Percentiles rank a stretch among this genome's conserved stretches.
Evolutionary conservation across 2,797 vertebrate species (phyloP).

Genomic region (Lepus townsendii): DNA sequence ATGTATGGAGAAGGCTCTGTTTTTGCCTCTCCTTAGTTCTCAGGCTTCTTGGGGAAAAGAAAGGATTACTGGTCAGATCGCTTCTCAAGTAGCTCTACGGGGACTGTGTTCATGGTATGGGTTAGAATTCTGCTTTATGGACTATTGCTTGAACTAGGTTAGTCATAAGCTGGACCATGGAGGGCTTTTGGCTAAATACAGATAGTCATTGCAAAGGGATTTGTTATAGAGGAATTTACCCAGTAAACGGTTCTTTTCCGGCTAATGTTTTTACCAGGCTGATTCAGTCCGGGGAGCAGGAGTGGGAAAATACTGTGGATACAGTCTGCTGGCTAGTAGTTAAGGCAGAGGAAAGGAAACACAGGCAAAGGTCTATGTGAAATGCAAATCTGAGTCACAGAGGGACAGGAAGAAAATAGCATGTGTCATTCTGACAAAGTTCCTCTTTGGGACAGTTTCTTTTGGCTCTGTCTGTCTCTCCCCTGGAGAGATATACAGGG

Average conservation of each 20-base stretch:
- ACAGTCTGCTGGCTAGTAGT: constrained; percentile 46
- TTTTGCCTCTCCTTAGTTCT: constrained; percentile 70
- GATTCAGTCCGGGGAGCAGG: constrained; percentile 14
- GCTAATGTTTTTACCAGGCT: constrained; percentile 71
- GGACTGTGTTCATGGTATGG: not conserved
- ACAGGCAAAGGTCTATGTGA: constrained; percentile 77
- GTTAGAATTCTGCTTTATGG: constrained; percentile 39
- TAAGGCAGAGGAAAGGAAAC: constrained; percentile 72
- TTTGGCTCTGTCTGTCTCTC: constrained; percentile 55
- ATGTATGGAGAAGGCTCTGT: constrained; percentile 31
- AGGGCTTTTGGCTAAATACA: not conserved
- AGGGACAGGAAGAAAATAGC: constrained; percentile 72
- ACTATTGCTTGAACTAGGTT: not conserved
- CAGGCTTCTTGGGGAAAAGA: constrained; percentile 73
- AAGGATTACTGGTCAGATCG: constrained; percentile 70
- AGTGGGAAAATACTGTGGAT: constrained; percentile 66
- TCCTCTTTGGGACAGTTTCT: constrained; percentile 7
- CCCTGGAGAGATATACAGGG: constrained; percentile 11
- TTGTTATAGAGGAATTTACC: constrained; percentile 59
- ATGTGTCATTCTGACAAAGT: too few species aligned
- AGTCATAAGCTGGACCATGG: not conserved
- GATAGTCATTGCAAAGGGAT: constrained; percentile 38
- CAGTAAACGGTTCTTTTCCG: constrained; percentile 54
- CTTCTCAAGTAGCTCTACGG: constrained; percentile 50
- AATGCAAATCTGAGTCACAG: constrained; percentile 69